Evolutionary conservation across 2,797 vertebrate species (phyloP), one percentile per base, ranked within the genome.

Genomic region (Phataginus tetradactyla): DNA sequence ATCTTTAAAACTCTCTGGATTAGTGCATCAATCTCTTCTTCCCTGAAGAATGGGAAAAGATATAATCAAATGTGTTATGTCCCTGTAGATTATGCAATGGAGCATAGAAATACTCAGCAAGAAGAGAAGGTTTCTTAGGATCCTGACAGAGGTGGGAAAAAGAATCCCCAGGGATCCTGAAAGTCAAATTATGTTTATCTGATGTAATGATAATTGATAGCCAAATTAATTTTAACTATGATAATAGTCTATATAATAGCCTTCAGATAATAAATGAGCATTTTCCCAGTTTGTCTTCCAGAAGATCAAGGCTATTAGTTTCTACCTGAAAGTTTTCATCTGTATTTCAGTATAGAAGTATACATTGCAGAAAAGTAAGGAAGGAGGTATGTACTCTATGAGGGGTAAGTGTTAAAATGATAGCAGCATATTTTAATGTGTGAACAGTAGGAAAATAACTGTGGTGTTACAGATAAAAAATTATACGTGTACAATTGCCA

Each of bases 341-440:
- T 69, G 34, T 53, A 6, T 85, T 95, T 92, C 53, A 84, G 68
- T 39, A 39, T 39, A 39, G 34, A 93, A 95, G 91, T 85, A 45
- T n/a, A 11, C n/a, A 20, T 94, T 96, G 71, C 32, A 69, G n/a
- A 86, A 96, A 92, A 86, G 37, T 72, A 34, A 83, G 42, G 25
- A 80, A 91, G 79, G 61, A 66, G 4, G 0, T 27, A 0, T 27
- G 4, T 72, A 6, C 25, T 88, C 87, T 34, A 14, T 37, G 39
- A 20, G 25, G 3, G 27, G 25, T 84, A 61, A 83, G 42, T 88
- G 55, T 87, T 93, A 77, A 88, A 45, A 77, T 90, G 27, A 42
- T 75, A 69, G 34, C 9, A 34, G 6, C 29, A 32, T 86, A 39
- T 61, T 91, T 85, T 84, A 78, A 94, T 55, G 23, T 95, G 39